A percentile compares a stretch with the other conserved stretches of the same genome.
Conservation (phyloP, 2,888 invertebrate species). For the Xylota segnis region DNA sequence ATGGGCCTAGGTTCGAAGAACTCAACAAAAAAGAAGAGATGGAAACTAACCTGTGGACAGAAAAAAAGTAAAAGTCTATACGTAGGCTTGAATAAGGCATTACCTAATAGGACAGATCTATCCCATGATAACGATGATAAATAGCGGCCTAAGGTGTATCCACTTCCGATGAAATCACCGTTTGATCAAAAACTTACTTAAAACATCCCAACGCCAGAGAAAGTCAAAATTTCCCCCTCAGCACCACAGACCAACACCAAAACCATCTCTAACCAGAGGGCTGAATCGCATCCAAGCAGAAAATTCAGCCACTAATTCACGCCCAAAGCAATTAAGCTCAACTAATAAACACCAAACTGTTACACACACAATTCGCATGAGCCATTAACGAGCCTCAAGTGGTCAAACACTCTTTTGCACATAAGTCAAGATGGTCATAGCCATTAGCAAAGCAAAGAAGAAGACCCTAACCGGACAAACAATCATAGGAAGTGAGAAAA, state of each 20-base stretch:
- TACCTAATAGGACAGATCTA: too few relatives aligned
- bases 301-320: not conserved
- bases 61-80: too few relatives aligned
- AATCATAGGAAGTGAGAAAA: slow-evolving; percentile 15
- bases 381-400: slow-evolving; percentile 19
- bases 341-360: slow-evolving; percentile 1
- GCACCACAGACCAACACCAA: not conserved
- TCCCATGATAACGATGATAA: too few relatives aligned
- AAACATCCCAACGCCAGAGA: not conserved
- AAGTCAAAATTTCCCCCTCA: not conserved
- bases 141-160: too few relatives aligned
- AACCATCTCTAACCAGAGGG: slow-evolving; percentile 16
- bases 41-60: too few relatives aligned
- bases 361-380: not conserved
- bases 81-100: too few relatives aligned
- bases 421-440: not conserved
- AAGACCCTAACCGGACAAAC: slow-evolving; percentile 14
- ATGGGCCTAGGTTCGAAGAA: too few relatives aligned
- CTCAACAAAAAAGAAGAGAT: too few relatives aligned
- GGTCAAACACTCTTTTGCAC: not conserved
- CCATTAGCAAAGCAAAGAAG: not conserved
- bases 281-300: not conserved
- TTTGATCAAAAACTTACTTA: not conserved
- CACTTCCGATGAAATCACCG: too few relatives aligned
- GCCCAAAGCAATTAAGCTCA: slow-evolving; percentile 5